Evolutionary conservation across 2,797 vertebrate species (phyloP), one percentile per base, ranked within the genome.

Genomic region (Crocidura indochinensis): DNA sequence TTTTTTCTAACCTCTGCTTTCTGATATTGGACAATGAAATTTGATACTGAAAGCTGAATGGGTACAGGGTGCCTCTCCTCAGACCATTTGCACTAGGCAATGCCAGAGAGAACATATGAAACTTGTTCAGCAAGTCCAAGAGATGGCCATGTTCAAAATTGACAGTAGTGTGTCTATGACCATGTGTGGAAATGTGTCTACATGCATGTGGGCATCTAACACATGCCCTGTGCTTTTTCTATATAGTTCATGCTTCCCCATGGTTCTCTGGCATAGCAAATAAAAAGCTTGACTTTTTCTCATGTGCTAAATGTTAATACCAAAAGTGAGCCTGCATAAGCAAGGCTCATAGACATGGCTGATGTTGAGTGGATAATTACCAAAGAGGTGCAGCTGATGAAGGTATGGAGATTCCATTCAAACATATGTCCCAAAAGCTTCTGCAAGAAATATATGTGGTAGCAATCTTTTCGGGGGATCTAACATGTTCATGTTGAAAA

Each of bases 1-100:
- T 94, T 95, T 94, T 88, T 80, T 94, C 68, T 95, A 75, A 94
- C 89, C 86, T 44, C 65, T 38, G 64, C 26, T 77, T 95, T 92
- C 90, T 86, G 73, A 87, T 38, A 87, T 92, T 0, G 10, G 91
- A 87, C 88, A 84, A 84, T 47, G 47, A 62, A 84, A 86, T 71
- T 10, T 20, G 65, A 90, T 84, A 29, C 72, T 64, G 29, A 87
- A 91, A 92, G 19, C 78, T 68, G 4, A 51, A 81, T 47, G n/a
- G 92, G 92, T 49, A 38, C 53, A 75, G 44, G 53, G 24, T 91
- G 53, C 60, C 10, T 12, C 49, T 87, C 20, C 12, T 89, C 15
- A 73, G 46, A 89, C 20, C 69, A 20, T 87, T 87, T 94, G 51
- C 71, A 74, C 84, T 47, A 95, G 47, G 53, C 93, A 75, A 77